phyloP scores from a whole-genome alignment of 2,113 vertebrate genomes.

The Phrynosoma blainvillii region DNA sequence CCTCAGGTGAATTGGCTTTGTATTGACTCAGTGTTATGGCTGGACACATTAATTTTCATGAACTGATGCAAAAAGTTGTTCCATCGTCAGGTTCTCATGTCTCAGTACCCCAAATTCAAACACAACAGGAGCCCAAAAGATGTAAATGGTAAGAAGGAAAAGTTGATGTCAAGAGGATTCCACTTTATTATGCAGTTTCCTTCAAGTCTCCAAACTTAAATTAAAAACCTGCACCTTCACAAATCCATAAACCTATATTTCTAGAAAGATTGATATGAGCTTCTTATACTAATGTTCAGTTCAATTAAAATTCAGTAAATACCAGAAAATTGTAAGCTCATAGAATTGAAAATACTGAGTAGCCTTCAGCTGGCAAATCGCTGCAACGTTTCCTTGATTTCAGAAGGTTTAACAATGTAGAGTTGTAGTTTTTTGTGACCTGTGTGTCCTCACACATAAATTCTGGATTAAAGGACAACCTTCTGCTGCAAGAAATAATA shows the following conservation, averaged over 20 bases:
- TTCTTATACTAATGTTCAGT: not conserved
- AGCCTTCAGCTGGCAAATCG: not conserved
- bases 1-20: not conserved
- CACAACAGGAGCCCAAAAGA: not conserved
- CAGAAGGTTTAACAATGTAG: not conserved
- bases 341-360: not conserved
- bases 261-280: not conserved
- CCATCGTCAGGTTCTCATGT: not conserved
- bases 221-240: not conserved
- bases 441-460: not conserved
- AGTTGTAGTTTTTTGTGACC: not conserved
- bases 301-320: not conserved
- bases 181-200: not conserved
- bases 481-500: not conserved
- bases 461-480: not conserved
- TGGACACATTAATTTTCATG: too few relatives aligned
- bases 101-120: too few relatives aligned
- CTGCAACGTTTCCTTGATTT: not conserved
- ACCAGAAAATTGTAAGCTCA: not conserved
- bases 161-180: not conserved
- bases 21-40: not conserved
- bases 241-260: not conserved
- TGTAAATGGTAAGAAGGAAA: not conserved
- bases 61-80: not conserved
- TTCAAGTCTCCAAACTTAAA: not conserved